Evolutionary conservation across 2,888 invertebrate species (phyloP).

Genomic region (Tupiocoris notatus): DNA sequence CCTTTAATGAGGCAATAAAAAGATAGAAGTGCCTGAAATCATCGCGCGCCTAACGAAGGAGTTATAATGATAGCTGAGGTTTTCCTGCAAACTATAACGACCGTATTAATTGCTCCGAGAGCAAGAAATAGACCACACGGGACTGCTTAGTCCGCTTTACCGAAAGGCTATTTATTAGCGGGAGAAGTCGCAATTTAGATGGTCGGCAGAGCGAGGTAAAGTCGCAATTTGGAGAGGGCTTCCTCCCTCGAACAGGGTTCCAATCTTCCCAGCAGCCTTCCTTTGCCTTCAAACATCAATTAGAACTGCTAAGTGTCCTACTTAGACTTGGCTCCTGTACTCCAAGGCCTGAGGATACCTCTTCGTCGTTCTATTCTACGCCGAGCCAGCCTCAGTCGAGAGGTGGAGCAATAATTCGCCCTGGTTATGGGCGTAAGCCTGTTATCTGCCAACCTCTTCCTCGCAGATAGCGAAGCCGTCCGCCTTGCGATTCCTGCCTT

Average conservation of each 20-base stretch:
- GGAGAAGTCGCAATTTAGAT: neutral
- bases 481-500: no score
- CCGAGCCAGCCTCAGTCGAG: neutral
- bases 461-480: conserved; percentile 3
- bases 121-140: no score
- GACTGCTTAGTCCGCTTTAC: no score
- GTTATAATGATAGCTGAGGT: no score
- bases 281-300: conserved; percentile 25
- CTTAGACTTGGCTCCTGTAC: conserved; percentile 6
- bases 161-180: neutral
- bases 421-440: conserved; percentile 26
- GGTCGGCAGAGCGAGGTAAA: conserved; percentile 1
- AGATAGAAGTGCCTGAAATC: no score
- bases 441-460: conserved; percentile 9
- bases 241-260: neutral
- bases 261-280: neutral
- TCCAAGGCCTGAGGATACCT: no score
- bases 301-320: conserved; percentile 24
- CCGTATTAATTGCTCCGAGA: no score
- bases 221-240: conserved; percentile 20
- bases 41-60: no score
- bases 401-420: conserved; percentile 24
- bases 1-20: no score
- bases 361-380: neutral
- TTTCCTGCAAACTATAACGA: no score